phyloP scores from a whole-genome alignment of 2,113 vertebrate species.

The Vicugna pacos region DNA sequence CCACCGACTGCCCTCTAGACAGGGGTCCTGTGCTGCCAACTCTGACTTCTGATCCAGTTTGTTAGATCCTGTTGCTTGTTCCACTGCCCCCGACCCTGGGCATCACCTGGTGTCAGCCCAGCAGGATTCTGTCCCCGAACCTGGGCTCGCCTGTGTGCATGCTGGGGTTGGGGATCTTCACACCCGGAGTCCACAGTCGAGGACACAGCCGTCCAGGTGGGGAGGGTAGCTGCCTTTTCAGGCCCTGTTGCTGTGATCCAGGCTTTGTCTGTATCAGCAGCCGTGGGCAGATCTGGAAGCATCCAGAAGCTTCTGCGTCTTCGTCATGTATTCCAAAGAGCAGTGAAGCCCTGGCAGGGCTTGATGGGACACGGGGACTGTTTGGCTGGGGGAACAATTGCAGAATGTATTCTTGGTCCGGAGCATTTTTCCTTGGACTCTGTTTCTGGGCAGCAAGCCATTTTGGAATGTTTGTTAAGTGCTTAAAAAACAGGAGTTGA shows the following conservation, averaged over 20 bases:
- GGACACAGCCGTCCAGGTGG: fast-evolving
- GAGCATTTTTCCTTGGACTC: not conserved
- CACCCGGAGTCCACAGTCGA: fast-evolving
- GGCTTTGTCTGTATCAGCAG: not conserved
- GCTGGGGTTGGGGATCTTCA: not conserved
- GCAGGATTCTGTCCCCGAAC: not conserved
- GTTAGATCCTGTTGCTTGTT: not conserved
- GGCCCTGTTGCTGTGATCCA: not conserved
- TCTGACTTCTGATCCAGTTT: not conserved
- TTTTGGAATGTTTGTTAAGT: not conserved
- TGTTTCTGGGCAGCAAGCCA: not conserved
- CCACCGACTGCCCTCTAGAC: fast-evolving
- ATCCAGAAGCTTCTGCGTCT: not conserved
- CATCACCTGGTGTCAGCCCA: fast-evolving
- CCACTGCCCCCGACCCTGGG: no score
- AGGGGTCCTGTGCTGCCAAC: fast-evolving
- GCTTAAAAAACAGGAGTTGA: not conserved
- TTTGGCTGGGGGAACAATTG: fast-evolving
- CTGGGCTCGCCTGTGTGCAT: fast-evolving
- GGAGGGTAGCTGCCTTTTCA: fast-evolving
- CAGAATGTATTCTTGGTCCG: fast-evolving
- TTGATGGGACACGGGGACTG: fast-evolving
- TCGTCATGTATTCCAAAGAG: not conserved
- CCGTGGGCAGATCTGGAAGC: not conserved
- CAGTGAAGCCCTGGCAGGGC: not conserved